A percentile compares a stretch with the other conserved stretches of the same genome.
phyloP scores from a whole-genome alignment of 1,140 invertebrate genomes.

The Drosophila truncata region DNA sequence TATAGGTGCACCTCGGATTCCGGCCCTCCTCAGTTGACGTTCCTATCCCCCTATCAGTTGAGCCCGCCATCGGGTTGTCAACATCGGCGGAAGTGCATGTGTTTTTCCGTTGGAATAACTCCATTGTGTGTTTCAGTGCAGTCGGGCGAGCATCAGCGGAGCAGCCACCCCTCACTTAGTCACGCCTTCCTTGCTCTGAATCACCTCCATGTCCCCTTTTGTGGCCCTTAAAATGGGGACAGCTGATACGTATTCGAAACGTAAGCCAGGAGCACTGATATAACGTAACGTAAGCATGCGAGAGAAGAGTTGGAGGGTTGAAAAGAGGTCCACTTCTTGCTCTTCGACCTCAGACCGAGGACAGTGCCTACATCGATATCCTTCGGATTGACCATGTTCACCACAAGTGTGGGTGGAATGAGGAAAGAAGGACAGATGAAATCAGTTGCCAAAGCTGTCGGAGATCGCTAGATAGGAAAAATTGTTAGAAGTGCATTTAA shows the following conservation, averaged over 20 bases:
- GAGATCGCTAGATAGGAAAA: background rate
- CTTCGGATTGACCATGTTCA: background rate
- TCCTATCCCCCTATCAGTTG: constrained; percentile 1
- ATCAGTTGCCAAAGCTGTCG: background rate
- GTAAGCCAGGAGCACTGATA: constrained; percentile 61
- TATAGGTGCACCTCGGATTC: constrained; percentile 16
- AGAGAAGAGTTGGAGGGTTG: constrained; percentile 23
- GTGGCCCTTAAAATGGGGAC: constrained; percentile 44
- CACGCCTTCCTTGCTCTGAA: constrained; percentile 1
- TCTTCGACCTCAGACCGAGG: background rate
- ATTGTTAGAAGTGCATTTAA: background rate
- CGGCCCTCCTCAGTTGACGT: background rate
- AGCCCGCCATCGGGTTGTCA: constrained; percentile 60
- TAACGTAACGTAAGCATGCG: constrained; percentile 55
- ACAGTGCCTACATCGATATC: background rate
- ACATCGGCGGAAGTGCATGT: constrained; percentile 80
- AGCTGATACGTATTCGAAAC: constrained; percentile 67
- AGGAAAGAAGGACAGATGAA: background rate
- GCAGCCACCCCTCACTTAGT: constrained; percentile 28
- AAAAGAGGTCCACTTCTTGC: background rate
- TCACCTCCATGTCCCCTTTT: background rate
- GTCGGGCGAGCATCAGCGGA: constrained; percentile 66
- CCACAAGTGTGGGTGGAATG: background rate
- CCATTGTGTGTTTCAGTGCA: constrained; percentile 80
- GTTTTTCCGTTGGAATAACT: constrained; percentile 84